phyloP scores from a whole-genome alignment of 2,888 invertebrate species.

The Hyposoter dolosus region DNA sequence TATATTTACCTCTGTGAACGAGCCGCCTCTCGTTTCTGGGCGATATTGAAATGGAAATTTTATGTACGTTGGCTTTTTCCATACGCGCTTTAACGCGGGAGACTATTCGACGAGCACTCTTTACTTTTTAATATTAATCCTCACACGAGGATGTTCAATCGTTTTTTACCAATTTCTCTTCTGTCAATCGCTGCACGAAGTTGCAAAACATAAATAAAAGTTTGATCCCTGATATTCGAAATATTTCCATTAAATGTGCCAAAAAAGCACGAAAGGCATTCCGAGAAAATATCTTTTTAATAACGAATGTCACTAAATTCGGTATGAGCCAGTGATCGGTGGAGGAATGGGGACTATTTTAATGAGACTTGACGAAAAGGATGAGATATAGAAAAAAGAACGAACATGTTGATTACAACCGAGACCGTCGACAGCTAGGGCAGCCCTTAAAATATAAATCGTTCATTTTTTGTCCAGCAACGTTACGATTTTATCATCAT shows the following conservation, averaged over 20 bases:
- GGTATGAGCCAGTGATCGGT: background rate
- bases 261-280: background rate
- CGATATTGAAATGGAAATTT: slow-evolving; percentile 55
- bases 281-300: no score
- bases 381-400: background rate
- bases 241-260: background rate
- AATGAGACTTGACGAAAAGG: background rate
- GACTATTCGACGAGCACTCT: slow-evolving; percentile 8
- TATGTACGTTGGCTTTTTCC: slow-evolving; percentile 33
- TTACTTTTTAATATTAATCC: slow-evolving; percentile 12
- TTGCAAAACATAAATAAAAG: background rate
- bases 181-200: background rate
- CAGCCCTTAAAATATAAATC: slow-evolving; percentile 24
- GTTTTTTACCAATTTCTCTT: background rate
- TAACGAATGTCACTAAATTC: no score
- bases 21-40: background rate
- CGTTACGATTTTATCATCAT: slow-evolving; percentile 20
- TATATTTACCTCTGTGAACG: slow-evolving; percentile 33
- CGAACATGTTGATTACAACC: background rate
- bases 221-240: background rate
- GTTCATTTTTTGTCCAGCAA: slow-evolving; percentile 24
- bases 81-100: slow-evolving; percentile 12
- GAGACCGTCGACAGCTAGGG: background rate
- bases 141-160: background rate
- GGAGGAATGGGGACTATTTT: background rate